These are phyloP conservation scores for Saturnia japonica DNA, from an alignment of 2,888 invertebrate genomes.

Conservation along the genomic window DNA sequence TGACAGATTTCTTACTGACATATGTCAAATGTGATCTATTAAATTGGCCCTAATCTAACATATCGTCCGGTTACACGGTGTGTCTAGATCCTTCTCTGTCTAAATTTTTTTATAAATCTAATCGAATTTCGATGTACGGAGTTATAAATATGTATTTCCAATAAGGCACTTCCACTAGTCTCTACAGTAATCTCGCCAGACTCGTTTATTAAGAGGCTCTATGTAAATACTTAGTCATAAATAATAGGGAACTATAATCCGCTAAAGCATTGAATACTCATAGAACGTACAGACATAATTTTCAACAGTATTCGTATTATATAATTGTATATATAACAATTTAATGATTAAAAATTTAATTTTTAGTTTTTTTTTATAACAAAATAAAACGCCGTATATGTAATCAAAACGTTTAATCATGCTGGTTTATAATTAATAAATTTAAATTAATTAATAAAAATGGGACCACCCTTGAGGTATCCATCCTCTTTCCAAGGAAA, in stretches of 20 bases:
- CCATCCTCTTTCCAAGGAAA: no score
- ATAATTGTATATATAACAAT: slow-evolving; percentile 42
- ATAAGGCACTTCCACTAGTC: neutral
- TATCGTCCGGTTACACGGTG: neutral
- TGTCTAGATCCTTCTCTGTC: no score
- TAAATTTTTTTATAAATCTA: no score
- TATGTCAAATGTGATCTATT: no score
- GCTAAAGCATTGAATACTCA: slow-evolving; percentile 36
- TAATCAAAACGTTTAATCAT: no score
- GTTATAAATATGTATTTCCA: neutral
- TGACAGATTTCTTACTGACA: no score
- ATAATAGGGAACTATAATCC: slow-evolving; percentile 1
- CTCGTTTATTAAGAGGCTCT: slow-evolving; percentile 38
- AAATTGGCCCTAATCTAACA: no score
- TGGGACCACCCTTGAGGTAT: no score
- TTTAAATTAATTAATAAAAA: no score
- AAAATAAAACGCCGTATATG: no score
- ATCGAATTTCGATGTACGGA: neutral
- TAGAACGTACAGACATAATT: slow-evolving; percentile 44
- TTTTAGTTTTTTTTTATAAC: neutral
- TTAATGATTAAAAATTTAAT: slow-evolving; percentile 17
- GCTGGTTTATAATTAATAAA: no score
- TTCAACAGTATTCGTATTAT: slow-evolving; percentile 54
- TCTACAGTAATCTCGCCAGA: neutral
- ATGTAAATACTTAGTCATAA: slow-evolving; percentile 41